Evolutionary conservation across 2,888 invertebrate genomes (phyloP).

Genomic region (Antheraea yamamai): DNA sequence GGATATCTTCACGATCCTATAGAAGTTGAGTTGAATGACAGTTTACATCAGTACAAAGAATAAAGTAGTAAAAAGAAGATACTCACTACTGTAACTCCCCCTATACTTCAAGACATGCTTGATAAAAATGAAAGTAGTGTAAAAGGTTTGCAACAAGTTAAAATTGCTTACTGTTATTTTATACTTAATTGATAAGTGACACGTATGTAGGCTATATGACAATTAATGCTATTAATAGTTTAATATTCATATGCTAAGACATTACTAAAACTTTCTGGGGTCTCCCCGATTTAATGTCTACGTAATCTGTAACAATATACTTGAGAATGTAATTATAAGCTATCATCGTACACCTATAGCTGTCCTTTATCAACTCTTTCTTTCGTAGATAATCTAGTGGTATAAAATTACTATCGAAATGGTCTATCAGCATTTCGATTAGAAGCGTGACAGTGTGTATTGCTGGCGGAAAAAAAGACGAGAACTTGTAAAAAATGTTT

Average conservation of each 20-base stretch:
- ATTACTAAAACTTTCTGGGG: neutral
- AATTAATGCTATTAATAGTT: neutral
- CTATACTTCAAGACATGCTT: neutral
- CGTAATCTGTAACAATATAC: conserved; percentile 15
- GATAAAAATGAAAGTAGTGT: neutral
- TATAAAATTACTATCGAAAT: conserved; percentile 42
- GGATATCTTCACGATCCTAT: no score
- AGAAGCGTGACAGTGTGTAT: conserved; percentile 27
- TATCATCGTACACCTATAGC: conserved; percentile 12
- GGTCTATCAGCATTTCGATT: conserved; percentile 31
- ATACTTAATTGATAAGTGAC: neutral
- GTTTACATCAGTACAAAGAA: no score
- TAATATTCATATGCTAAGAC: neutral
- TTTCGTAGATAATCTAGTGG: conserved; percentile 34
- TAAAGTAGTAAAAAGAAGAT: no score
- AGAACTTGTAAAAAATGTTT: conserved; percentile 10
- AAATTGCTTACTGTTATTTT: neutral
- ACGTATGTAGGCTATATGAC: neutral
- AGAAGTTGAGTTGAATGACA: no score
- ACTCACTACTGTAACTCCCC: no score
- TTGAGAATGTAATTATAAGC: conserved; percentile 10
- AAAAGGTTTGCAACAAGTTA: neutral
- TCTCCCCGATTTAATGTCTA: conserved; percentile 14
- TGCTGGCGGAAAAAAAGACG: conserved; percentile 21
- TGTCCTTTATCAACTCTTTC: conserved; percentile 31